Base-by-base conservation (phyloP, 1,140 invertebrate species). In the Chymomyza costata region DNA sequence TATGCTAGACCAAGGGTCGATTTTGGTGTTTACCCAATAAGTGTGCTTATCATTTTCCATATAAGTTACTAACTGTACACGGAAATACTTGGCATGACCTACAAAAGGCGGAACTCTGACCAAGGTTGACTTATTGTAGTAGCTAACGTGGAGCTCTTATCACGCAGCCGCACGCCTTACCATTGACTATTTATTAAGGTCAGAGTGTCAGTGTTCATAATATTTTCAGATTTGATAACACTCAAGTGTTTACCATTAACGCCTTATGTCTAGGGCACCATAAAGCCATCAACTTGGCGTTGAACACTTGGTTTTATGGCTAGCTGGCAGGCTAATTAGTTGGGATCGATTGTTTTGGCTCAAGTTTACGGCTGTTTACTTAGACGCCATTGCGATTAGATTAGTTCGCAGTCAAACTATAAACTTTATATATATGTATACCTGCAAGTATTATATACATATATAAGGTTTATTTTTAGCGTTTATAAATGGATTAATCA, bases 311-410 rank as follows among this genome's bases (percentile, higher is more conserved):
- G 41, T 44, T 63, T 55, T 64, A 64, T 64, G 60, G 64, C 60
- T 41, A 8, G 7, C 48, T 50, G 13, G 28, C 17, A 28, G 35
- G 13, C 43, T 56, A 68, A 68, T 68, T 68, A 68, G 52, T 25
- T 39, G 19, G 11, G 34, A 35, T 43, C 46, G 32, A 48, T 19
- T 32, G 39, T 57, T n/a, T 45, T 55, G 37, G 46, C 35, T 16
- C 21, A 25, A 25, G 21, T 5, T 25, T 25, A 25, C 21, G 56
- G 74, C 80, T 80, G 66, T 78, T 78, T 78, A 80, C 71, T 60
- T 78, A 78, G 71, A 78, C 71, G 73, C 66, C 58, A 63, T 54
- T 48, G 58, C 43, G 71, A 78, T 78, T 78, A 78, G 71, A 78
- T 78, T 78, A 62, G 62, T 19, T 34, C 21, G 48, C 54, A 43